Conservation (phyloP, 2,888 invertebrate species). For the Microdon myrmicae region DNA sequence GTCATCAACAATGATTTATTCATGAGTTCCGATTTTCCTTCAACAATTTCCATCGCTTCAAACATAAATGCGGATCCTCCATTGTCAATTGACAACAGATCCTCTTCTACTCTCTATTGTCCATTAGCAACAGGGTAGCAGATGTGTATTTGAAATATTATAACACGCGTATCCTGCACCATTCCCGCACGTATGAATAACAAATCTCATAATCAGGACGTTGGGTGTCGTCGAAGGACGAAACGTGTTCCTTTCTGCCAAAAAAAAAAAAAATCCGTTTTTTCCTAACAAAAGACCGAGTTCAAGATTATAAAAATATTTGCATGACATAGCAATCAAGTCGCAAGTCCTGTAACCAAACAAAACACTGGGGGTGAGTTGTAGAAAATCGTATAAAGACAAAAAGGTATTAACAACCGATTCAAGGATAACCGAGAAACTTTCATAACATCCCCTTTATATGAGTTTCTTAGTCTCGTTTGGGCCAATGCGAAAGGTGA, state of each 20-base stretch:
- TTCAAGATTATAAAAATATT: slow-evolving; percentile 50
- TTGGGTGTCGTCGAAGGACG: slow-evolving; percentile 5
- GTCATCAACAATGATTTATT: no score
- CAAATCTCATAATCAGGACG: slow-evolving; percentile 38
- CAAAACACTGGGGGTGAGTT: slow-evolving; percentile 10
- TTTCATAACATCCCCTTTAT: slow-evolving; percentile 15
- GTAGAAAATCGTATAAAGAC: slow-evolving; percentile 34
- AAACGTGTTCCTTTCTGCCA: no score
- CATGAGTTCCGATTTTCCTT: no score
- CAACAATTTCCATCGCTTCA: no score
- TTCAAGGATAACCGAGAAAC: slow-evolving; percentile 29
- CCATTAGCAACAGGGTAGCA: slow-evolving; percentile 8
- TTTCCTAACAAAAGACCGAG: slow-evolving; percentile 20
- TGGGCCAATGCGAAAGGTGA: slow-evolving; percentile 32
- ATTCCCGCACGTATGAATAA: slow-evolving; percentile 25
- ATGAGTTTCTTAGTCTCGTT: slow-evolving; percentile 5
- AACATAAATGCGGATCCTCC: no score
- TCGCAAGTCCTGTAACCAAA: slow-evolving; percentile 21
- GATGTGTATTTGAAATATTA: slow-evolving; percentile 27
- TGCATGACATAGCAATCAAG: slow-evolving; percentile 42
- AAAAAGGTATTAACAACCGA: slow-evolving; percentile 35
- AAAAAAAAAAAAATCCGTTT: slow-evolving; percentile 14
- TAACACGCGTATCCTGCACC: slow-evolving; percentile 37
- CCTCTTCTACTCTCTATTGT: slow-evolving; percentile 2
- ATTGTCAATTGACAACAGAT: slow-evolving; percentile 5